Evolutionary conservation across 2,113 vertebrate genomes (phyloP).

Genomic region (Podocnemis expansa): DNA sequence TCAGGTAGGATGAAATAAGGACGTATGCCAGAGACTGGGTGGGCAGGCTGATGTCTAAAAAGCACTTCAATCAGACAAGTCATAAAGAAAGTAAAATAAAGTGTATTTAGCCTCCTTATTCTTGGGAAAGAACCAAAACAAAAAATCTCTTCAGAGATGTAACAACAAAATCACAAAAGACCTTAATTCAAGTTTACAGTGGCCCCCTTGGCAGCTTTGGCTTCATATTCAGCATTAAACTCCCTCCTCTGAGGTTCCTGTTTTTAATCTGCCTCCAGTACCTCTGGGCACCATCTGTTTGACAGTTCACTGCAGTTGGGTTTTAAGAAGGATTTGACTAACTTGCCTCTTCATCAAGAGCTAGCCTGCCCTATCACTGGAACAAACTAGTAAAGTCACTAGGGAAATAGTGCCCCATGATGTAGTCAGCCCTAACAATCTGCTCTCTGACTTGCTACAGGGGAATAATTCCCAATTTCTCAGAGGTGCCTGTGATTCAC

Average conservation of each 20-base stretch:
- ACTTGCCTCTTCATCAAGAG: neutral
- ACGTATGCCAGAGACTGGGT: neutral
- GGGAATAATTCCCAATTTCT: neutral
- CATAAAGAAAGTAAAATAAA: neutral
- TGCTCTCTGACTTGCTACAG: neutral
- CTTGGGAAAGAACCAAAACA: neutral
- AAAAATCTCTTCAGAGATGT: neutral
- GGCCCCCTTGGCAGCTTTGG: neutral
- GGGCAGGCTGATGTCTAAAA: neutral
- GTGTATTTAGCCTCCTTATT: neutral
- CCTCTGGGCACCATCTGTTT: neutral
- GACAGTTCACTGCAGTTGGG: neutral
- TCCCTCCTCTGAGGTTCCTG: neutral
- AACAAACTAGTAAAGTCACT: neutral
- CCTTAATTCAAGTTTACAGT: neutral
- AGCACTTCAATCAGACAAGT: neutral
- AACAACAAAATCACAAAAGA: neutral
- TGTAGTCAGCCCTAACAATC: neutral
- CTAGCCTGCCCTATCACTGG: neutral
- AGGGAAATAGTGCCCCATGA: neutral
- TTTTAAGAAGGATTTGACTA: neutral
- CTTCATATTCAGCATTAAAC: neutral
- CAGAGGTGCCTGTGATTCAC: neutral
- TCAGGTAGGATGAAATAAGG: neutral
- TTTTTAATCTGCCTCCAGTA: neutral